Percentiles rank a stretch among this genome's conserved stretches.
phyloP scores from a whole-genome alignment of 2,797 vertebrate genomes.

The Microctenopoma lineatum region DNA sequence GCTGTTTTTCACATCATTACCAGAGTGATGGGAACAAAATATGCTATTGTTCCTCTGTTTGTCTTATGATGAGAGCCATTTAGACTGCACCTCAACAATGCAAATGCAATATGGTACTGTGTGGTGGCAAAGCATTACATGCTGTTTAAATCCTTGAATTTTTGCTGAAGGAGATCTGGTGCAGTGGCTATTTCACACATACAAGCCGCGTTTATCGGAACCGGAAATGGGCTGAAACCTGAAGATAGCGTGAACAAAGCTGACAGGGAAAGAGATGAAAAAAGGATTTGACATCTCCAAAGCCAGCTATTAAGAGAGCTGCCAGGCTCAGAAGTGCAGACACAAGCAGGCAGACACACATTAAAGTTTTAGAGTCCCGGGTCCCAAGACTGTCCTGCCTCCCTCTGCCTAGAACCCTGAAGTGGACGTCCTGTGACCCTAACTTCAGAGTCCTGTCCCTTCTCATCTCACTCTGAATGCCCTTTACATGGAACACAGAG shows the following conservation, averaged over 20 bases:
- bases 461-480: conserved; percentile 60
- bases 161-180: conserved; percentile 23
- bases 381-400: conserved; percentile 64
- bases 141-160: conserved; percentile 44
- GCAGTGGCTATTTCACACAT: conserved; percentile 42
- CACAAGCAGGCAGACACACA: conserved; percentile 71
- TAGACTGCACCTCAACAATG: conserved; percentile 17
- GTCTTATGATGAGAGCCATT: conserved; percentile 28
- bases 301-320: conserved; percentile 77
- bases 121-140: conserved; percentile 24
- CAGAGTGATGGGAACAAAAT: conserved; percentile 38
- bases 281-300: conserved; percentile 74
- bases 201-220: conserved; percentile 58
- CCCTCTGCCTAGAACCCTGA: conserved; percentile 44
- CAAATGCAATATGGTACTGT: conserved; percentile 25
- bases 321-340: conserved; percentile 73
- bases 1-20: conserved; percentile 43
- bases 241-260: conserved; percentile 70
- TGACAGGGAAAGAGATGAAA: conserved; percentile 74
- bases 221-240: conserved; percentile 66
- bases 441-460: conserved; percentile 56
- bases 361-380: conserved; percentile 76
- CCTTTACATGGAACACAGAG: conserved; percentile 67
- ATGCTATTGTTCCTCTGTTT: conserved; percentile 25
- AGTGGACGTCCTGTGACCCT: conserved; percentile 58